Base-by-base conservation (phyloP, 2,888 invertebrate genomes). In the Cynaeus angustus region DNA sequence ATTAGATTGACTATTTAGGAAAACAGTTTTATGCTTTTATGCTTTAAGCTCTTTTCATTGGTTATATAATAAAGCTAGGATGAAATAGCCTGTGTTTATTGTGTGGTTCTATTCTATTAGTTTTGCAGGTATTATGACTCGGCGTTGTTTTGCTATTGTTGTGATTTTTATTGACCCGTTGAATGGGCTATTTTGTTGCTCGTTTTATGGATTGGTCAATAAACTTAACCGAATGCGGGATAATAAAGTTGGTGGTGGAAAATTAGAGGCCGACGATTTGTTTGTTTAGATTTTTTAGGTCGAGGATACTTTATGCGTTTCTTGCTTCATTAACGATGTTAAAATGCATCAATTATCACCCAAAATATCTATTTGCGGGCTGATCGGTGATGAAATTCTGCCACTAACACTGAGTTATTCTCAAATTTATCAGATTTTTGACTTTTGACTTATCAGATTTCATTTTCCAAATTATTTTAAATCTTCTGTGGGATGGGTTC, bases 1-100 rank as follows among this genome's bases (percentile, higher is more conserved):
- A 83, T 84, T 84, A 84, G 84, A 84, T 84, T 80, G 82, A 81
- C 80, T 83, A 78, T 84, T 83, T 84, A 83, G 83, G 83, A 82
- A 83, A 82, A 81, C 82, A 83, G 83, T 84, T 83, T 84, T 83
- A 84, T 81, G 80, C 79, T 84, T 83, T 84, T 83, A 84, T 81
- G 80, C 78, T 78, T 77, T 77, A 76, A 80, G 79, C 79, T 80
- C 78, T 78, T 80, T 80, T 79, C 79, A 82, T 82, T 82, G 82
- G 82, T 81, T 81, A 81, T 76, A 76, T 81, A 80, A 81, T 80
- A 76, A 78, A 74, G 66, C 30, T 30, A 46, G 14, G 14, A 37
- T 52, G 52, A 76, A 76, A 74, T 77, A 76, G 77, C 74, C 72
- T 74, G 76, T 43, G 69, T 74, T 74, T 79, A 78, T 78, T 75